phyloP scores from a whole-genome alignment of 2,797 vertebrate species.

The Enteromius paludinosus region DNA sequence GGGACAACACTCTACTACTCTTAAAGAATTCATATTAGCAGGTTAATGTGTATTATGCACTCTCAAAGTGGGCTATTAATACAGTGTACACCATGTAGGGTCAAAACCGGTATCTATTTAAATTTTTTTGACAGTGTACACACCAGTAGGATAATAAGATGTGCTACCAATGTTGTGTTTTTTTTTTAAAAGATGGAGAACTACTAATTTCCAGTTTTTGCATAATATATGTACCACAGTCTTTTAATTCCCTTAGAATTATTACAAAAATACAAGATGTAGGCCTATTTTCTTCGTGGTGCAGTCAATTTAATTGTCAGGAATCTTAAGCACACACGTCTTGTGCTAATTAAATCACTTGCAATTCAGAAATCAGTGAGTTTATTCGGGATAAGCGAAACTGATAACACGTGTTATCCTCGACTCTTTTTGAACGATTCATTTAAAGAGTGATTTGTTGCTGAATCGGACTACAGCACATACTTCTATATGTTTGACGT shows the following conservation, averaged over 20 bases:
- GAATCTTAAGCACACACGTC: not conserved
- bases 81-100: not conserved
- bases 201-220: not conserved
- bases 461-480: not conserved
- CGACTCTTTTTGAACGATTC: not conserved
- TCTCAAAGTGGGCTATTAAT: not conserved
- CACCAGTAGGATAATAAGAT: not conserved
- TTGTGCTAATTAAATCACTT: not conserved
- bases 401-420: not conserved
- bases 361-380: not conserved
- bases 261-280: not conserved
- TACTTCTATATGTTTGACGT: not conserved
- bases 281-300: not conserved
- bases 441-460: not conserved
- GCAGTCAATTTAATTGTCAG: not conserved
- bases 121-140: not conserved
- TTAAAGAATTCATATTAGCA: not conserved
- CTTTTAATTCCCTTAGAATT: not conserved
- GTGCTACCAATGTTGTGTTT: not conserved
- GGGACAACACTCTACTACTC: not conserved
- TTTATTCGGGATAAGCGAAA: not conserved
- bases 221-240: not conserved
- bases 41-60: not conserved
- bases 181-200: not conserved
- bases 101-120: not conserved